Percentiles rank a stretch among this genome's conserved stretches.
Conservation (phyloP, 2,797 vertebrate genomes). For the Nannoperca obscura region DNA sequence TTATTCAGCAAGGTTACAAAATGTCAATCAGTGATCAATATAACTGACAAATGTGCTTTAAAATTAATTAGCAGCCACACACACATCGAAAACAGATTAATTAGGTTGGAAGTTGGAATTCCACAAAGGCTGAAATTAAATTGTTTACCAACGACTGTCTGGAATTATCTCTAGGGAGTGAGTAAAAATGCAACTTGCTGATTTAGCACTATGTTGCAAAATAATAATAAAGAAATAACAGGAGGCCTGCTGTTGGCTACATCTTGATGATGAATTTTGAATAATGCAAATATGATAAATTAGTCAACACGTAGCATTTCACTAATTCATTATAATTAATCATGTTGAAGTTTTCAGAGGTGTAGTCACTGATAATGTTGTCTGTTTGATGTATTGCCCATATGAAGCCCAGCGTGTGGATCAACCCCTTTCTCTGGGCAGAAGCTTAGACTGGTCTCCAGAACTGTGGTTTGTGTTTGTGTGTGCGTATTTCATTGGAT, state of each 20-base stretch:
- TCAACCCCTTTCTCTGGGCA: slow-evolving; percentile 74
- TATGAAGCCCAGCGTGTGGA: slow-evolving; percentile 73
- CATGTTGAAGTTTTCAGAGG: slow-evolving; percentile 81
- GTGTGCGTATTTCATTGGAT: slow-evolving; percentile 57
- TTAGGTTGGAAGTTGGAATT: slow-evolving; percentile 42
- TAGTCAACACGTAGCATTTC: slow-evolving; percentile 77
- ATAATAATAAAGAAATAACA: slow-evolving; percentile 37
- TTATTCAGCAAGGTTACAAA: slow-evolving; percentile 58
- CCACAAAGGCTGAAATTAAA: slow-evolving; percentile 66
- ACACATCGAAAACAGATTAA: slow-evolving; percentile 42
- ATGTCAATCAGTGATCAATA: slow-evolving; percentile 63
- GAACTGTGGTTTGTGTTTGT: slow-evolving; percentile 40
- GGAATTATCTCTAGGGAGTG: slow-evolving; percentile 55
- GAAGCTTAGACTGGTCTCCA: slow-evolving; percentile 63
- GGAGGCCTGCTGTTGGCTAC: slow-evolving; percentile 67
- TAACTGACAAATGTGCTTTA: slow-evolving; percentile 55
- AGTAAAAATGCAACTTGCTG: slow-evolving; percentile 76
- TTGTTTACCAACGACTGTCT: slow-evolving; percentile 73
- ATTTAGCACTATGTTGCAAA: slow-evolving; percentile 68
- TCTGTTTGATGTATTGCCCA: slow-evolving; percentile 83
- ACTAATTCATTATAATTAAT: slow-evolving; percentile 87
- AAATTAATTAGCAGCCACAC: slow-evolving; percentile 58
- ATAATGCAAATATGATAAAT: slow-evolving; percentile 86
- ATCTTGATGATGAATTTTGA: slow-evolving; percentile 82
- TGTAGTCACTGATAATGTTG: slow-evolving; percentile 80